Evolutionary conservation across 2,113 vertebrate genomes (phyloP), one percentile per base, ranked within the genome.

Genomic region (Heterocephalus glaber): DNA sequence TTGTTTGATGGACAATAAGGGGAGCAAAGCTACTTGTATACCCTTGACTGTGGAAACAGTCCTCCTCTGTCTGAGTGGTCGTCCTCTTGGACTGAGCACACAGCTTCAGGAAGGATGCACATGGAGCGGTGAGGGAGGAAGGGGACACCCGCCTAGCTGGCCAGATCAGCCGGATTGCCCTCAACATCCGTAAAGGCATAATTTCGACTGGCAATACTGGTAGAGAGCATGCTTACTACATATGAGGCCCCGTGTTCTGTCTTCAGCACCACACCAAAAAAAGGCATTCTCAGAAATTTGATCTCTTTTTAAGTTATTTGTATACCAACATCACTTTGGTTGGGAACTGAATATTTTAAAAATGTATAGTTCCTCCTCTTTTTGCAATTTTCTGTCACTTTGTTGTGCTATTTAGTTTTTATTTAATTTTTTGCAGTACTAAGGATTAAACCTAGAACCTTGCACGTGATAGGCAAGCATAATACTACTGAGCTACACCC

Each of bases 331-430:
- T 94, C 72, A 38, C n/a, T 92, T 6, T 88, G 70, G 20, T 72
- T 94, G 22, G 65, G 11, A 89, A 93, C 80, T 86, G 6, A 92
- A 38, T 92, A 41, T 82, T 97, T 96, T 56, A 88, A 38, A 80
- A 76, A 33, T 63, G 0, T 92, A 5, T 33, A 80, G 16, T 79
- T 91, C 1, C 28, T 88, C 24, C n/a, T n/a, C 54, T 56, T 52
- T 77, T 95, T 96, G 47, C 38, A n/a, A 44, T 61, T 22, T 86
- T 96, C 47, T 88, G 8, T 60, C 19, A 61, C 4, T 94, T 49
- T 61, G 65, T 13, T 26, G 74, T 49, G 28, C 74, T 49, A 8
- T 33, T 49, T 77, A 26, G 28, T 70, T 70, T 74, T 74, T 74
- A 61, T 68, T 47, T 76, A 74, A 44, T 47, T 26, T 76, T 79